These are phyloP conservation scores for Knipowitschia caucasica DNA, from an alignment of 2,797 vertebrate genomes.

Conservation along the genomic window DNA sequence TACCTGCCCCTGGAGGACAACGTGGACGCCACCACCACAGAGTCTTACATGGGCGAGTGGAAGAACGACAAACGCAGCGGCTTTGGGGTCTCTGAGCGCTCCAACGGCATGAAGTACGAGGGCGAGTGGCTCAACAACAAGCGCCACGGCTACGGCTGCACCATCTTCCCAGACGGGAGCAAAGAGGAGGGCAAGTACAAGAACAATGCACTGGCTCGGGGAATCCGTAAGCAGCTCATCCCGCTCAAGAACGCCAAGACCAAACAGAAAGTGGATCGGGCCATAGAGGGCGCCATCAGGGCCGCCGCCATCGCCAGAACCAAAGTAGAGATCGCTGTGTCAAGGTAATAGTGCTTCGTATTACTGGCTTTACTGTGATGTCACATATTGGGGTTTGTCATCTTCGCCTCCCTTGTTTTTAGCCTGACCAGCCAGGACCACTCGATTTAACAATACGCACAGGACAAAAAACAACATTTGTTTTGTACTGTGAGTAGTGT, in stretches of 20 bases:
- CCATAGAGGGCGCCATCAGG: slow-evolving; percentile 87
- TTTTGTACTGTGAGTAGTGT: no score
- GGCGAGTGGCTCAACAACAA: slow-evolving; percentile 95
- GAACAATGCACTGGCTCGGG: slow-evolving; percentile 89
- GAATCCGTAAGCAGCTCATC: slow-evolving; percentile 91
- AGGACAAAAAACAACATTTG: no score
- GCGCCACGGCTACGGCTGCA: slow-evolving; percentile 93
- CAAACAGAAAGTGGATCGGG: slow-evolving; percentile 93
- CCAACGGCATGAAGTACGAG: slow-evolving; percentile 94
- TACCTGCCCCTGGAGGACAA: slow-evolving; percentile 86
- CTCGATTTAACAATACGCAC: no score
- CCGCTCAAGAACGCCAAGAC: slow-evolving; percentile 92
- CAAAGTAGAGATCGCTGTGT: slow-evolving; percentile 95
- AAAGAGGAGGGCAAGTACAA: slow-evolving; percentile 96
- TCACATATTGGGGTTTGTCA: no score
- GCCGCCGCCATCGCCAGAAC: slow-evolving; percentile 91
- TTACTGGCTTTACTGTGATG: no score
- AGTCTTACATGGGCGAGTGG: slow-evolving; percentile 94
- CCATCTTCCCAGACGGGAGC: slow-evolving; percentile 88
- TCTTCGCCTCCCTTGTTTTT: no score
- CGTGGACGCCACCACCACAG: slow-evolving; percentile 93
- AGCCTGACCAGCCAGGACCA: no score
- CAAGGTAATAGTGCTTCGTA: slow-evolving; percentile 80
- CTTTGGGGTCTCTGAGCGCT: slow-evolving; percentile 91
- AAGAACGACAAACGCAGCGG: slow-evolving; percentile 93